Evolutionary conservation across 2,113 vertebrate species (phyloP).

Genomic region (Bubo scandiacus): DNA sequence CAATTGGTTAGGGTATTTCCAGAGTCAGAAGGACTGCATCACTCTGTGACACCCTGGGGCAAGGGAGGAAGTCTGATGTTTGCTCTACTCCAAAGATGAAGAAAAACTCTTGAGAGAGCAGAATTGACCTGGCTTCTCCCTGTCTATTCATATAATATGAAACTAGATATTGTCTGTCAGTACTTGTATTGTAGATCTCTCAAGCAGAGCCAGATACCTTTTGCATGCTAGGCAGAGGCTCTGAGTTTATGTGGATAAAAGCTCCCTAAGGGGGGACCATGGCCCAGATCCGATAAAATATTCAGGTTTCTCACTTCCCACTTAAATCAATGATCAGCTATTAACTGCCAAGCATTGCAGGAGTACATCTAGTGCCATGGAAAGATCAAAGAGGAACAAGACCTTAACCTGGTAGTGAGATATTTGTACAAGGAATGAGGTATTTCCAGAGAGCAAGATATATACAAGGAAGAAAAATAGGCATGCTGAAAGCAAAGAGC

Average conservation of each 20-base stretch:
- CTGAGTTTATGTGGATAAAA: constrained; percentile 45
- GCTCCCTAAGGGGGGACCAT: constrained; percentile 23
- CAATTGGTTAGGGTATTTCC: background rate
- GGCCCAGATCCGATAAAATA: constrained; percentile 50
- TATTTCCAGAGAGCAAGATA: background rate
- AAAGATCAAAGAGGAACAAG: constrained; percentile 52
- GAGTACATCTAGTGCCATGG: background rate
- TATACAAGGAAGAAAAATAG: background rate
- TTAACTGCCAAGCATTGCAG: constrained; percentile 31
- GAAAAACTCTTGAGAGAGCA: background rate
- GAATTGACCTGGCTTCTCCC: background rate
- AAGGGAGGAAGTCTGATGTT: background rate
- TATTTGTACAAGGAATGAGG: constrained; percentile 5
- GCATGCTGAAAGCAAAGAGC: background rate
- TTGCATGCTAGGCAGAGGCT: constrained; percentile 34
- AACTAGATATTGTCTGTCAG: constrained; percentile 8
- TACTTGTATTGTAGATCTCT: background rate
- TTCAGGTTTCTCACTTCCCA: constrained; percentile 49
- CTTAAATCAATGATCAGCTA: constrained; percentile 52
- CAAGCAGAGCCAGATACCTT: background rate
- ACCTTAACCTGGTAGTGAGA: constrained; percentile 11
- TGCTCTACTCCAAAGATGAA: background rate
- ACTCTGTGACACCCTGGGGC: background rate
- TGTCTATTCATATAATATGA: constrained; percentile 1
- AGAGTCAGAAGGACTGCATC: background rate